Percentiles rank a stretch among this genome's conserved stretches.
These are phyloP conservation scores for Bothrops jararaca DNA, from an alignment of 2,113 vertebrate genomes.

Conservation along the genomic window DNA sequence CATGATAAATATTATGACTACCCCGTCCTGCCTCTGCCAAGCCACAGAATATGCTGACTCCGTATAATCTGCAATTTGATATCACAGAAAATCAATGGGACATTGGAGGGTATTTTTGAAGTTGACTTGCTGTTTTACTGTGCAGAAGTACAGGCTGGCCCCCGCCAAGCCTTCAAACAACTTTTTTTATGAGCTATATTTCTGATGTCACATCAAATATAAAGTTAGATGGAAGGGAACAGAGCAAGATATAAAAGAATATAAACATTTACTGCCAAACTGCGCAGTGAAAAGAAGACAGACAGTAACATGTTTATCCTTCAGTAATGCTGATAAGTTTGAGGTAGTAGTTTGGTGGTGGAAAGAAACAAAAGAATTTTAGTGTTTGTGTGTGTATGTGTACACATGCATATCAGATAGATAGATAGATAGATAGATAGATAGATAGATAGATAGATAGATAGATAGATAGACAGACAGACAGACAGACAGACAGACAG, in stretches of 20 bases:
- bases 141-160: neutral
- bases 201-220: neutral
- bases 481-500: too few relatives aligned
- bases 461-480: too few relatives aligned
- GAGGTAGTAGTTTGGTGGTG: neutral
- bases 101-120: neutral
- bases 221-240: neutral
- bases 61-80: neutral
- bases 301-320: neutral
- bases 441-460: too few relatives aligned
- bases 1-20: neutral
- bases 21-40: neutral
- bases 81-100: neutral
- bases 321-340: neutral
- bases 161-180: neutral
- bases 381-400: neutral
- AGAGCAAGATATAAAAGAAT: neutral
- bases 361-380: neutral
- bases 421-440: too few relatives aligned
- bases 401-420: neutral
- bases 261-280: neutral
- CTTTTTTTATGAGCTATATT: neutral
- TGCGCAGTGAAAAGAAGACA: neutral
- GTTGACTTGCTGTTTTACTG: neutral
- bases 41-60: neutral